Evolutionary conservation across 1,140 invertebrate species (phyloP).

Genomic region (Cepaea nemoralis): DNA sequence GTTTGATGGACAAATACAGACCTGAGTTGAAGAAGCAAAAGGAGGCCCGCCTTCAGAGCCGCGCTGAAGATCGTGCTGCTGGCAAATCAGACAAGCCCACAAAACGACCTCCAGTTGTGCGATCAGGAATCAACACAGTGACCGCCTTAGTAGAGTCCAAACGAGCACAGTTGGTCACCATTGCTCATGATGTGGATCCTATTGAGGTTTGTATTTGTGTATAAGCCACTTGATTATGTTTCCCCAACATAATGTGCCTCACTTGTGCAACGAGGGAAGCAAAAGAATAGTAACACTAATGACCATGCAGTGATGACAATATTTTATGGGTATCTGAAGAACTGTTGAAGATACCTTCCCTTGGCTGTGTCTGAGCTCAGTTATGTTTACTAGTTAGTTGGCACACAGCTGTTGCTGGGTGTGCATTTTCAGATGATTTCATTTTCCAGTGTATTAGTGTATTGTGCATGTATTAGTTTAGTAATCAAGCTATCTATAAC

Average conservation of each 20-base stretch:
- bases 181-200: conserved; percentile 99
- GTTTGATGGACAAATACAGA: conserved; percentile 96
- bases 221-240: too few relatives aligned
- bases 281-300: too few relatives aligned
- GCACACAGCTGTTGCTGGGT: too few relatives aligned
- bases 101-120: conserved; percentile 88
- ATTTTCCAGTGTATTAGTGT: too few relatives aligned
- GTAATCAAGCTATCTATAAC: too few relatives aligned
- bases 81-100: conserved; percentile 87
- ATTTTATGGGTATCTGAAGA: not conserved
- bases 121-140: conserved; percentile 92
- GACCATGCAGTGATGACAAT: not conserved
- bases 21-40: conserved; percentile 93
- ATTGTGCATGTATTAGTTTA: too few relatives aligned
- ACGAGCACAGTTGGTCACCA: conserved; percentile 96
- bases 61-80: conserved; percentile 89
- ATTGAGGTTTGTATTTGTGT: conserved; percentile 85
- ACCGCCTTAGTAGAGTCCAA: conserved; percentile 97
- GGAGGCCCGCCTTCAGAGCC: conserved; percentile 87
- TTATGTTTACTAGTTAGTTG: too few relatives aligned
- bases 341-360: conserved; percentile 16
- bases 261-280: too few relatives aligned
- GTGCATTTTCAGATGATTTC: too few relatives aligned
- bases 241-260: too few relatives aligned
- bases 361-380: conserved; percentile 35